A percentile compares a stretch with the other conserved stretches of the same genome.
Conservation (phyloP, 1,140 invertebrate species). For the Augochlora pura region DNA sequence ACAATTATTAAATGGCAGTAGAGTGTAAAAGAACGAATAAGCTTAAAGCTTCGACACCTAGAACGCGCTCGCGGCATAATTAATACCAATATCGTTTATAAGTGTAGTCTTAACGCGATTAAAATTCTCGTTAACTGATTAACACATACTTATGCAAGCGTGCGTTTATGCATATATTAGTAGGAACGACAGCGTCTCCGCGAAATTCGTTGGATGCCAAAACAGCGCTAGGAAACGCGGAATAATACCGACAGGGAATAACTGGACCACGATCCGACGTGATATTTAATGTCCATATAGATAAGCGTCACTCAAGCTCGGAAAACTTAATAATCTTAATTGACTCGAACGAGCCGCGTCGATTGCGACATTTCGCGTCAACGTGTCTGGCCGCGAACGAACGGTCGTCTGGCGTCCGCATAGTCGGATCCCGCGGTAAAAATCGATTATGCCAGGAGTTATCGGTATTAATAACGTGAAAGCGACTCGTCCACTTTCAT, state of each 20-base stretch:
- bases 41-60: no score
- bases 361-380: not conserved
- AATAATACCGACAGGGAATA: not conserved
- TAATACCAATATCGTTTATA: no score
- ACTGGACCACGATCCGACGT: not conserved
- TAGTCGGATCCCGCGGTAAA: no score
- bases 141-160: no score
- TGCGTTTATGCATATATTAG: not conserved
- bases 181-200: not conserved
- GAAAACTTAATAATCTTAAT: not conserved
- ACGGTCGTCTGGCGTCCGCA: no score
- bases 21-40: no score
- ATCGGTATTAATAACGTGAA: slow-evolving; percentile 21
- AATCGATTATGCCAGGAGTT: not conserved
- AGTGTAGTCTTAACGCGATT: no score
- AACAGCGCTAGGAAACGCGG: not conserved
- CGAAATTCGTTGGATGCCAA: not conserved
- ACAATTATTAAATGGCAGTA: no score
- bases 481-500: slow-evolving; percentile 4
- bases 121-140: no score
- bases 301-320: not conserved
- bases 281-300: not conserved
- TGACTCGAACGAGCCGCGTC: not conserved
- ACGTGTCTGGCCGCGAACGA: slow-evolving; percentile 22
- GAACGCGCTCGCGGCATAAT: no score